Evolutionary conservation across 1,140 invertebrate species (phyloP).

Genomic region (Brachionus rotundiformis): DNA sequence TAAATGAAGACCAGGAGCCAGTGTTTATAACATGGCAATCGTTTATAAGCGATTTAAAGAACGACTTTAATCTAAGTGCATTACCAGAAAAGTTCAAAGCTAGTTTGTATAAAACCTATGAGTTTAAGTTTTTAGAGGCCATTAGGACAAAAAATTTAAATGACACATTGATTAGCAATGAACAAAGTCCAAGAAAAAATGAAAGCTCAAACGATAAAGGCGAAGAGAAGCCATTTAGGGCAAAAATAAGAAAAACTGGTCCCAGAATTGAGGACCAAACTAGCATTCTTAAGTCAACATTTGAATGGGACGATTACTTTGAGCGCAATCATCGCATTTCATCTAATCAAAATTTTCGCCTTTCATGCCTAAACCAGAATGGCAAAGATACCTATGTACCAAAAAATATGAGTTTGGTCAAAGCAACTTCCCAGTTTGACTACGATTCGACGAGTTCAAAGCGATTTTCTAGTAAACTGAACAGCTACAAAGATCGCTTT

Average conservation of each 20-base stretch:
- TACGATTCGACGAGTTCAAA: neutral
- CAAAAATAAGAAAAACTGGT: constrained; percentile 7
- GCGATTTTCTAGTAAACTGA: constrained; percentile 20
- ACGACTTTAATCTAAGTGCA: constrained; percentile 19
- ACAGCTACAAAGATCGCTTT: constrained; percentile 31
- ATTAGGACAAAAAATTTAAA: neutral
- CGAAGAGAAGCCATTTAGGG: neutral
- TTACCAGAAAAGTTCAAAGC: constrained; percentile 24
- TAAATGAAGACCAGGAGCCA: neutral
- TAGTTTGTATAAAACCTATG: constrained; percentile 14
- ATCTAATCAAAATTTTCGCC: constrained; percentile 43
- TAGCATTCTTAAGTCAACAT: neutral
- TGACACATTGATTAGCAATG: neutral
- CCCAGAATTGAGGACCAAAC: neutral
- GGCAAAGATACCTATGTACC: constrained; percentile 9
- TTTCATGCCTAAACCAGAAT: constrained; percentile 43
- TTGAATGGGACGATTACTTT: constrained; percentile 50
- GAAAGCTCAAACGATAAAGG: neutral
- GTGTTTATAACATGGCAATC: constrained; percentile 32
- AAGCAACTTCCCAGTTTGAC: neutral
- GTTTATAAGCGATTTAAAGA: constrained; percentile 46
- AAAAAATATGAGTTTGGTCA: constrained; percentile 24
- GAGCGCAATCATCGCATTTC: constrained; percentile 47
- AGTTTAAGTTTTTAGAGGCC: neutral
- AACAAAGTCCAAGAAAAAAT: neutral